Conservation (phyloP, 2,888 invertebrate species). For the Lithosia quadra region DNA sequence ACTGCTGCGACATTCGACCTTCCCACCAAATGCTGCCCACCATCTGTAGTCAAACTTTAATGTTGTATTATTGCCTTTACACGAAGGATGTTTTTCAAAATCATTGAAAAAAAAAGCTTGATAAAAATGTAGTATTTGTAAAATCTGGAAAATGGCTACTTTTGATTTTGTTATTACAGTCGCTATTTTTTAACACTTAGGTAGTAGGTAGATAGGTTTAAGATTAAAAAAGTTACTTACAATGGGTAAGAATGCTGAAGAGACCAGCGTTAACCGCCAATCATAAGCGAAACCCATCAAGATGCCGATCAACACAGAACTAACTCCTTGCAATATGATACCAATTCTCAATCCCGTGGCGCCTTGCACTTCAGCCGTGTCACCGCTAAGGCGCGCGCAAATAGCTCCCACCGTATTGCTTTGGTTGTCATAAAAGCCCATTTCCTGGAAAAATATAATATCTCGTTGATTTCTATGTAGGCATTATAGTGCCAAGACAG, state of each 20-base stretch:
- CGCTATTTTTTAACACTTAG: too few relatives aligned
- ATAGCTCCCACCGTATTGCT: slow-evolving; percentile 88
- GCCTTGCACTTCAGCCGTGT: slow-evolving; percentile 88
- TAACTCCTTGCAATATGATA: slow-evolving; percentile 87
- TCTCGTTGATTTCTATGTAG: not conserved
- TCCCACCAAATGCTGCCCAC: slow-evolving; percentile 88
- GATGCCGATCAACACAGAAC: slow-evolving; percentile 87
- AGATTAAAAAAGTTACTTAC: slow-evolving; percentile 69
- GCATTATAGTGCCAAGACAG: too few relatives aligned
- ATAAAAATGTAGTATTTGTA: too few relatives aligned
- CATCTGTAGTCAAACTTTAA: slow-evolving; percentile 61
- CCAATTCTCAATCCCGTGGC: slow-evolving; percentile 89
- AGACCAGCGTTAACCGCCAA: slow-evolving; percentile 88
- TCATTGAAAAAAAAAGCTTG: too few relatives aligned
- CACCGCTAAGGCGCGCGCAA: slow-evolving; percentile 88
- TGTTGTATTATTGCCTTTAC: not conserved
- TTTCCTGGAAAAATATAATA: slow-evolving; percentile 73
- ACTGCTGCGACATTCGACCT: slow-evolving; percentile 86
- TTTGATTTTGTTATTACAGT: too few relatives aligned
- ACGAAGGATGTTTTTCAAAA: not conserved
- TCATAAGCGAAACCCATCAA: slow-evolving; percentile 85
- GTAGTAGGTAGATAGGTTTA: too few relatives aligned
- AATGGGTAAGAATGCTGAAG: slow-evolving; percentile 86
- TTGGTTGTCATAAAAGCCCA: slow-evolving; percentile 88
- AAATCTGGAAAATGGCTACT: too few relatives aligned